Evolutionary conservation across 2,888 invertebrate genomes (phyloP).

Genomic region (Molorchus minor): DNA sequence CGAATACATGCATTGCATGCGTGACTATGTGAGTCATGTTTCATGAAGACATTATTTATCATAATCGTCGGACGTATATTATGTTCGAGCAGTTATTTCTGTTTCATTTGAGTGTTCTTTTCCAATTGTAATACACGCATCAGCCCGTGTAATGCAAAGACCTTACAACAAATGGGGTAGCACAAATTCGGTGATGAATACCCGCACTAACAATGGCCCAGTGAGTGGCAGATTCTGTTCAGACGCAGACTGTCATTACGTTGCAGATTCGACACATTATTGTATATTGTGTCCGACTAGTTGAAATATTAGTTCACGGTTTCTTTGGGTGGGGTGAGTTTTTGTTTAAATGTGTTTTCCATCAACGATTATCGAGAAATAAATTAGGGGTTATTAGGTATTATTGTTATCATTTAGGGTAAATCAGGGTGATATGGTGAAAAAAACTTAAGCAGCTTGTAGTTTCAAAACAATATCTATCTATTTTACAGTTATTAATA

Average conservation of each 20-base stretch:
- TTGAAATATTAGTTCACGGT: slow-evolving; percentile 48
- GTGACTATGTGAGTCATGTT: neutral
- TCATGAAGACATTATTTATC: neutral
- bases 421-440: too few species aligned
- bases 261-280: slow-evolving; percentile 57
- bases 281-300: slow-evolving; percentile 49
- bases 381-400: slow-evolving; percentile 13
- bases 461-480: too few species aligned
- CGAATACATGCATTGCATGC: neutral
- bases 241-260: slow-evolving; percentile 53
- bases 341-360: slow-evolving; percentile 25
- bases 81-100: slow-evolving; percentile 10
- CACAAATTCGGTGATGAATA: slow-evolving; percentile 60
- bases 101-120: slow-evolving; percentile 16
- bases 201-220: slow-evolving; percentile 50
- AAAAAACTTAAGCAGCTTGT: too few species aligned
- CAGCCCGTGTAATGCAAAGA: slow-evolving; percentile 26
- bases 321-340: slow-evolving; percentile 25
- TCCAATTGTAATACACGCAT: slow-evolving; percentile 20
- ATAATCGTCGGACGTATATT: neutral
- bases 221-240: slow-evolving; percentile 53
- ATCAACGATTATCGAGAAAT: slow-evolving; percentile 20
- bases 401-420: slow-evolving; percentile 10
- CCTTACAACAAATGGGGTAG: slow-evolving; percentile 54
- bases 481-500: too few species aligned